Conservation (phyloP, 2,888 invertebrate genomes). For the Caenorhabditis afra region DNA sequence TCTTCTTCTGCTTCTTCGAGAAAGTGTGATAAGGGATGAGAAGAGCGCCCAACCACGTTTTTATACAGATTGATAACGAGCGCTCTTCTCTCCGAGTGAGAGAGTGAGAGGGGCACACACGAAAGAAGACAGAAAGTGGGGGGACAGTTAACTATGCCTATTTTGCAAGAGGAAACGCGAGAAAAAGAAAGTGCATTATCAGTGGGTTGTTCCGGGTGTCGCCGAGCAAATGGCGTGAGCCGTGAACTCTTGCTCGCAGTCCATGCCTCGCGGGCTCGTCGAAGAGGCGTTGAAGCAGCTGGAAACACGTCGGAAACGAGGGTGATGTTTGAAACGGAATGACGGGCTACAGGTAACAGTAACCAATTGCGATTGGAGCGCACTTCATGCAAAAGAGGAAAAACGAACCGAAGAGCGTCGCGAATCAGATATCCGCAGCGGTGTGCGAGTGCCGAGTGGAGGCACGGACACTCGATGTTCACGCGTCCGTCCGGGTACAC, state of each 20-base stretch:
- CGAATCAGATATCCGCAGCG: conserved; percentile 62
- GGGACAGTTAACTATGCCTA: conserved; percentile 36
- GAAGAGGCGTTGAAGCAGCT: conserved; percentile 62
- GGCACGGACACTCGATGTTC: conserved; percentile 62
- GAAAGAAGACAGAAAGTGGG: background rate
- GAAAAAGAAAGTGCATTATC: background rate
- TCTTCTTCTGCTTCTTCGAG: conserved; percentile 11
- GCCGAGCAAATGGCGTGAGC: conserved; percentile 51
- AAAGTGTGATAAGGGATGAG: conserved; percentile 5
- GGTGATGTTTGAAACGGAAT: too few species aligned
- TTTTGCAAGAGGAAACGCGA: conserved; percentile 10
- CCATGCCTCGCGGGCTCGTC: conserved; percentile 57
- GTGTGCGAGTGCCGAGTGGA: conserved; percentile 64
- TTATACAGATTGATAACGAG: conserved; percentile 23
- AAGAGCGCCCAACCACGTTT: conserved; percentile 39
- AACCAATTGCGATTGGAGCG: too few species aligned
- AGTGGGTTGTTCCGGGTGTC: conserved; percentile 5
- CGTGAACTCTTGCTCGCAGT: conserved; percentile 59
- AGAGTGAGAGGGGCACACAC: background rate
- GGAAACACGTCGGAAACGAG: conserved; percentile 15
- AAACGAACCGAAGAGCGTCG: conserved; percentile 56
- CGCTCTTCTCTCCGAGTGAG: too few species aligned
- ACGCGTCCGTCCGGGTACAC: conserved; percentile 59
- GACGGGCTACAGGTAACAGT: too few species aligned
- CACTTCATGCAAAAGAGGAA: too few species aligned